Percentiles rank a stretch among this genome's conserved stretches.
Evolutionary conservation across 2,888 invertebrate genomes (phyloP).

Genomic region (Eupithecia abbreviata): DNA sequence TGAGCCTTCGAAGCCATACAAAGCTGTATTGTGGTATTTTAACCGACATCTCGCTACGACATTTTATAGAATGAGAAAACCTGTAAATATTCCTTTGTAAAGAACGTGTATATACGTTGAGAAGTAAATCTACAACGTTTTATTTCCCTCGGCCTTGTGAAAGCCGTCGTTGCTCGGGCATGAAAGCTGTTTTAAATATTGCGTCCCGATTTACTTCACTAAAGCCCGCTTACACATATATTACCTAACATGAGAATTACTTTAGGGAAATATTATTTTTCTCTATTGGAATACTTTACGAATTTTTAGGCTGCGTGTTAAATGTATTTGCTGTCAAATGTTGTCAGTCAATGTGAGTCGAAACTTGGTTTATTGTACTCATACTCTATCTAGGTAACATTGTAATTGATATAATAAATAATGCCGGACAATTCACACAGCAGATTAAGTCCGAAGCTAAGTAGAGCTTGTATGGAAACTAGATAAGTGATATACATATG

Average conservation of each 20-base stretch:
- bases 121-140: slow-evolving; percentile 69
- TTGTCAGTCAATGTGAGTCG: not conserved
- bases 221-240: slow-evolving; percentile 69
- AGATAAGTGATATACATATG: too few relatives aligned
- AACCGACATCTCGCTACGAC: slow-evolving; percentile 15
- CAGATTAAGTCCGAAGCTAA: too few relatives aligned
- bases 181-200: slow-evolving; percentile 79
- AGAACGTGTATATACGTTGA: slow-evolving; percentile 57
- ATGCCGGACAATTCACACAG: too few relatives aligned
- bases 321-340: not conserved
- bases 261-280: slow-evolving; percentile 61
- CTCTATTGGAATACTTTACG: slow-evolving; percentile 48
- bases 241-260: slow-evolving; percentile 65
- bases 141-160: slow-evolving; percentile 67
- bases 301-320: slow-evolving; percentile 13
- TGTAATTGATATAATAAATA: not conserved
- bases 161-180: slow-evolving; percentile 68
- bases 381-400: not conserved
- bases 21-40: slow-evolving; percentile 22
- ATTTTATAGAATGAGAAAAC: slow-evolving; percentile 45
- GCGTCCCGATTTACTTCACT: slow-evolving; percentile 70
- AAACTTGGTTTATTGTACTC: not conserved
- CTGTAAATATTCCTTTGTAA: slow-evolving; percentile 53
- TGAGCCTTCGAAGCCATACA: slow-evolving; percentile 29
- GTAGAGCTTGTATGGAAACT: too few relatives aligned